Conservation (phyloP, 2,888 invertebrate genomes). For the Chymomyza amoena region DNA sequence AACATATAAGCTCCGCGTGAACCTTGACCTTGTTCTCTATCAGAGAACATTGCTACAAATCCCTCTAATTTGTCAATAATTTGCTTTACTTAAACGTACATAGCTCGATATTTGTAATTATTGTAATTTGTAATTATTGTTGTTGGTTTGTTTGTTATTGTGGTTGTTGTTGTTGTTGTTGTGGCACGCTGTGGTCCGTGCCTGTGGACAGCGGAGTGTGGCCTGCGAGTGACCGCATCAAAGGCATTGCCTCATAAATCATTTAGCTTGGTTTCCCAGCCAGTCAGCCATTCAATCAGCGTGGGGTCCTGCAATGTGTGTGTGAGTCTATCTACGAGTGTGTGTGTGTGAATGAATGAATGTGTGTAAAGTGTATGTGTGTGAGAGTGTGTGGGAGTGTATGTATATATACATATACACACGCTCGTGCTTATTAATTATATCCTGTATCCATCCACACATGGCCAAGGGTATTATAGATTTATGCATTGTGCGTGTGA, state of each 20-base stretch:
- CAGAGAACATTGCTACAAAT: no score
- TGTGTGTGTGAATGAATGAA: not conserved
- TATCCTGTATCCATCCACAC: no score
- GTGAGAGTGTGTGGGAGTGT: not conserved
- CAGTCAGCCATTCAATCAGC: not conserved
- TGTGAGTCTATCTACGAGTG: not conserved
- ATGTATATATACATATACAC: no score
- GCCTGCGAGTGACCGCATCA: conserved; percentile 32
- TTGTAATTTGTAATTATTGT: no score
- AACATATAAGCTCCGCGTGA: no score
- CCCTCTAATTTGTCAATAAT: no score
- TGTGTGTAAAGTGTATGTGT: not conserved
- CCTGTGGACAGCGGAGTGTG: conserved; percentile 19
- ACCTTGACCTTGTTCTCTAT: no score
- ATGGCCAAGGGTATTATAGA: not conserved
- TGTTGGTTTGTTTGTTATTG: no score
- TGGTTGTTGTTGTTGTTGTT: no score
- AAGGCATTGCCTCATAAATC: conserved; percentile 43
- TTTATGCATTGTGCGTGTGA: no score
- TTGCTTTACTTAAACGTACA: no score
- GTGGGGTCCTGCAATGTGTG: not conserved
- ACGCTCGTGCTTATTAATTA: not conserved
- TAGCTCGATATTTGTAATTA: no score
- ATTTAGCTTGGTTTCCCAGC: conserved; percentile 17
- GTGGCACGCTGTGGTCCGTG: not conserved